Conservation (phyloP, 2,113 vertebrate genomes). For the Ariopsis seemanni region DNA sequence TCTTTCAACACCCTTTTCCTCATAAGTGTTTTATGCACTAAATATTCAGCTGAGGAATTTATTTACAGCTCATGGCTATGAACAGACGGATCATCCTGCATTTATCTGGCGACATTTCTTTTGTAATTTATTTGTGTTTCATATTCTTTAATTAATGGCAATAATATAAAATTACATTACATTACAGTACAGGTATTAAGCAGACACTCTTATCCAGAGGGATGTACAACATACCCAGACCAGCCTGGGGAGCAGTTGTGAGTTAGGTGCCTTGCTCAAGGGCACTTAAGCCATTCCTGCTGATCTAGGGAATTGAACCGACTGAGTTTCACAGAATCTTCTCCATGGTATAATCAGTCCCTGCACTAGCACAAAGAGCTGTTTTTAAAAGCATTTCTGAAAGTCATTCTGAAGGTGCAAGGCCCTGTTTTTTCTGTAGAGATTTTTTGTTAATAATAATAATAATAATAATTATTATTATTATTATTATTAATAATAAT, state of each 20-base stretch:
- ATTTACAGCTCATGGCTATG: neutral
- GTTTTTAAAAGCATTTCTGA: neutral
- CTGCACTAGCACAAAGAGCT: neutral
- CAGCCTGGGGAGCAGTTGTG: no score
- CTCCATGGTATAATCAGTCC: neutral
- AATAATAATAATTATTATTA: no score
- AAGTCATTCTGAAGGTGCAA: no score
- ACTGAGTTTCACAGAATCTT: neutral
- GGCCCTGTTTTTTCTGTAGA: no score
- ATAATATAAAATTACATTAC: neutral
- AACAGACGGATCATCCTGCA: neutral
- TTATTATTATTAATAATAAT: no score
- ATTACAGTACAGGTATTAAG: neutral
- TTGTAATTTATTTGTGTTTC: neutral
- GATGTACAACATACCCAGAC: no score
- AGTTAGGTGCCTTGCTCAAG: no score
- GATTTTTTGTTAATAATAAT: no score
- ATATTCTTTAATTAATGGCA: neutral
- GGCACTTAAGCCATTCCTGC: no score
- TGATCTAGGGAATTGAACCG: no score
- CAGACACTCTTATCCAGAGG: no score
- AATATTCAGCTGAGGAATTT: neutral
- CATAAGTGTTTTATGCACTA: neutral
- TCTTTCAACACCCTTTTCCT: neutral
- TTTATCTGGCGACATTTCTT: neutral